Base-by-base conservation (phyloP, 2,888 invertebrate genomes). In the Diogma glabrata region DNA sequence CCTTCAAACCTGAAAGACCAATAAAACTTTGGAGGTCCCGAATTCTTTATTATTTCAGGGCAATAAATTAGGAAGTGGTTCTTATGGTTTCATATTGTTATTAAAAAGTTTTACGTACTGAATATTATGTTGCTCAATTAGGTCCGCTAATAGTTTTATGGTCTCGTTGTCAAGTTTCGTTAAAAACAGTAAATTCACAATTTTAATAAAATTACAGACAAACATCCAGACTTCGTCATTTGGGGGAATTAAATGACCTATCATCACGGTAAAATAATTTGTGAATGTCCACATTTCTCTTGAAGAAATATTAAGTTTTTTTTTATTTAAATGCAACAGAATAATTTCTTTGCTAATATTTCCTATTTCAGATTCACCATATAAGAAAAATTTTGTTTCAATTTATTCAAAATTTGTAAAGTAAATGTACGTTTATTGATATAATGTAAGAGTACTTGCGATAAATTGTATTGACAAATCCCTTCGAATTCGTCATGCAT, bases 401-500 rank as follows among this genome's bases (percentile, higher is more conserved):
- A 28, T 28, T 47, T 30, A 52, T 56, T 57, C 4, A 57, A 51
- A 17, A 48, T 48, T n/a, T 52, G 45, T 33, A 57, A 33, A 49
- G 55, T 48, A 51, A 57, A 52, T 14, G 52, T 26, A 23, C 50
- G 48, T 40, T 45, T 51, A 17, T 52, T 47, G 16, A 55, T 54
- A 23, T 50, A 55, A 47, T 51, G 28, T 28, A 26, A 10, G 22
- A 56, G 43, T 10, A 56, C 24, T 46, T 53, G 47, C 10, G 51
- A n/a, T 17, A 53, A 16, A 38, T 55, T 51, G 40, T 53, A 53
- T n/a, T n/a, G n/a, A n/a, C n/a, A n/a, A n/a, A n/a, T n/a, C n/a
- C n/a, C n/a, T n/a, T n/a, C n/a, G n/a, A 53, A 52, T 46, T 24
- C 47, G 53, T 56, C 54, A 28, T 56, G 56, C 56, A 56, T 55